phyloP scores from a whole-genome alignment of 2,797 vertebrate species.

The Steatocranus sp. region DNA sequence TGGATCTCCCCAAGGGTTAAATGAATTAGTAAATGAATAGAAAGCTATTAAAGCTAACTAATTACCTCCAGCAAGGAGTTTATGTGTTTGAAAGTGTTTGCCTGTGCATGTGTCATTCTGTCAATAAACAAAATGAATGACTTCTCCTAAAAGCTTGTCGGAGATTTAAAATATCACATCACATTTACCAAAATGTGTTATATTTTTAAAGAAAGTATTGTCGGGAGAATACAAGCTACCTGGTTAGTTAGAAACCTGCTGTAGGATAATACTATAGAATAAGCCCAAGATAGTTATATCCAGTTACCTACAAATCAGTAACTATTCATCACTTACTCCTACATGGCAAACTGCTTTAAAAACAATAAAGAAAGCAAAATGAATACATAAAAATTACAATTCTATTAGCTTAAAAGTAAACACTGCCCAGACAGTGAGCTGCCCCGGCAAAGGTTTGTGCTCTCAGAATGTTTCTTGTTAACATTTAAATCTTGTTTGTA shows the following conservation, averaged over 20 bases:
- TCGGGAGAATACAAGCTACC: background rate
- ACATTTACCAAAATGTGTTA: background rate
- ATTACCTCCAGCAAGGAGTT: background rate
- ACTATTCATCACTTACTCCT: background rate
- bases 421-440: background rate
- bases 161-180: too few species aligned
- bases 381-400: background rate
- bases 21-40: background rate
- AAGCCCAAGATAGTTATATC: background rate
- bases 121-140: too few species aligned
- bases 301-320: background rate
- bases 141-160: too few species aligned
- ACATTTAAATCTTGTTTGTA: background rate
- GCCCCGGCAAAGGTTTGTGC: background rate
- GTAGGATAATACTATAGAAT: background rate
- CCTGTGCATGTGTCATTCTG: too few species aligned
- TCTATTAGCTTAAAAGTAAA: background rate
- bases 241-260: background rate
- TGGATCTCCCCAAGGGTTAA: background rate
- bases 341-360: background rate
- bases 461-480: background rate
- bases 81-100: background rate
- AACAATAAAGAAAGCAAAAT: background rate
- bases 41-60: background rate
- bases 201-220: background rate